These are phyloP conservation scores for Germaria angustata DNA, from an alignment of 2,888 invertebrate species.

Conservation along the genomic window DNA sequence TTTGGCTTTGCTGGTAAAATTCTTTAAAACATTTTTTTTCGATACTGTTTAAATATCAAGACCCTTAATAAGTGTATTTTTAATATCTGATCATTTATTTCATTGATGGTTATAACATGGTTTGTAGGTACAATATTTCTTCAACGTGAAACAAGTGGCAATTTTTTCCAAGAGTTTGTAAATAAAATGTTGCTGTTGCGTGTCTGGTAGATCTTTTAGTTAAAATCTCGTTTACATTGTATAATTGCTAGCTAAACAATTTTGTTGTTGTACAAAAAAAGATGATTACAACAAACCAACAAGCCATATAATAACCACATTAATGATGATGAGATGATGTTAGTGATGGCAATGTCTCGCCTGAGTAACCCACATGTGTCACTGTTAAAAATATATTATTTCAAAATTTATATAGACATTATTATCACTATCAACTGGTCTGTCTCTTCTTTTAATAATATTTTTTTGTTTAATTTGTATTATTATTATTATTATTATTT, in stretches of 20 bases:
- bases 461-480: background rate
- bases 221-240: conserved; percentile 47
- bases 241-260: conserved; percentile 23
- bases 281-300: conserved; percentile 37
- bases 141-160: conserved; percentile 40
- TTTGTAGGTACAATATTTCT: conserved; percentile 2
- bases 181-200: conserved; percentile 43
- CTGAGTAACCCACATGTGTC: conserved; percentile 60
- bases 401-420: conserved; percentile 27
- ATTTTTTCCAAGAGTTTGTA: background rate
- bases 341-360: conserved; percentile 40
- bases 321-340: conserved; percentile 6
- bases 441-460: background rate
- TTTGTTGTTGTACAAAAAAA: conserved; percentile 36
- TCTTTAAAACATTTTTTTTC: background rate
- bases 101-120: conserved; percentile 27
- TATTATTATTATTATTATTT: background rate
- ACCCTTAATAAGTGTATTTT: conserved; percentile 25
- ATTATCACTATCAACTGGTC: conserved; percentile 39
- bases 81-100: conserved; percentile 38
- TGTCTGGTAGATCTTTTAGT: conserved; percentile 24
- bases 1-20: background rate
- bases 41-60: background rate
- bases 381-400: conserved; percentile 46
- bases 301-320: conserved; percentile 3